phyloP scores from a whole-genome alignment of 2,888 invertebrate species.

The Onchidella celtica region DNA sequence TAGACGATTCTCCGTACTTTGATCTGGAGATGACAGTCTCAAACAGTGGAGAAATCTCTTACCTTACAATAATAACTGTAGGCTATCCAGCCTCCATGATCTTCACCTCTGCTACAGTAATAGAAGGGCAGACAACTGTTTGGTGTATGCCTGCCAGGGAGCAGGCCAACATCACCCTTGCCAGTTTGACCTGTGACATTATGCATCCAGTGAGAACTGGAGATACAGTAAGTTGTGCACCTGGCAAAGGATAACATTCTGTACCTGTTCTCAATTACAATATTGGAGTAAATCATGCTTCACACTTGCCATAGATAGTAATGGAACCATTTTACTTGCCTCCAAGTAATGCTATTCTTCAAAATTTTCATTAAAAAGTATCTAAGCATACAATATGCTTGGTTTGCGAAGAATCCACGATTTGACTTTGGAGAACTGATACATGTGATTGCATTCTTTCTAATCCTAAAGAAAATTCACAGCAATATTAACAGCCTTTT shows the following conservation, averaged over 20 bases:
- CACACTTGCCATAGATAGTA: too few species aligned
- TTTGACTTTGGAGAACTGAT: too few species aligned
- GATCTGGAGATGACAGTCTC: slow-evolving; percentile 57
- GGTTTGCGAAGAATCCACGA: too few species aligned
- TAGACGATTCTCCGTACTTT: slow-evolving; percentile 59
- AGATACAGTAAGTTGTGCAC: slow-evolving; percentile 45
- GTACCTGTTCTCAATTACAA: too few species aligned
- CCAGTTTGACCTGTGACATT: slow-evolving; percentile 52
- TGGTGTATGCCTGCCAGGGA: slow-evolving; percentile 42
- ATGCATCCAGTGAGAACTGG: slow-evolving; percentile 44
- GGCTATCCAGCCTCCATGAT: slow-evolving; percentile 55
- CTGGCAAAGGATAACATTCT: too few species aligned
- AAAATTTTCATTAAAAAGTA: too few species aligned
- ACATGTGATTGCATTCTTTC: too few species aligned
- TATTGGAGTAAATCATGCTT: too few species aligned
- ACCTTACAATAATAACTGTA: slow-evolving; percentile 58
- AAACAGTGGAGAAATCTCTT: slow-evolving; percentile 64
- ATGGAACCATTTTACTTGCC: neutral
- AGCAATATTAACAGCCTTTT: too few species aligned
- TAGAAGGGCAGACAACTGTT: slow-evolving; percentile 52
- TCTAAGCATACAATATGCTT: too few species aligned
- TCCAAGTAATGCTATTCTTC: too few species aligned
- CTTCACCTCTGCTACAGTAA: slow-evolving; percentile 52
- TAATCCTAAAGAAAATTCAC: too few species aligned
- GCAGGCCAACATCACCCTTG: slow-evolving; percentile 4